Evolutionary conservation across 2,797 vertebrate species (phyloP).

Genomic region (Paratrypauchen microcephalus): DNA sequence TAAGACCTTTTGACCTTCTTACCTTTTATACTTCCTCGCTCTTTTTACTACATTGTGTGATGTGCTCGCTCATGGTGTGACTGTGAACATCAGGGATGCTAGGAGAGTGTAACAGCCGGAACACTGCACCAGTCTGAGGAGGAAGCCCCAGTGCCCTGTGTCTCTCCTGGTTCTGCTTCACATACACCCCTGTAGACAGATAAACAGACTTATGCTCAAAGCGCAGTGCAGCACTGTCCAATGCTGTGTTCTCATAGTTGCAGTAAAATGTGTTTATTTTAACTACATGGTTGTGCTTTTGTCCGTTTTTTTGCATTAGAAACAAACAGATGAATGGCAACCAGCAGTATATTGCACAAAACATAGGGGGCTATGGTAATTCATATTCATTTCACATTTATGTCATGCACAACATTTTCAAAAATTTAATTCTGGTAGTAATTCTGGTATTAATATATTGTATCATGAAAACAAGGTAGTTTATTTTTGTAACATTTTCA

Average conservation of each 20-base stretch:
- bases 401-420: not conserved
- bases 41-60: conserved; percentile 51
- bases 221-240: conserved; percentile 34
- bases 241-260: conserved; percentile 47
- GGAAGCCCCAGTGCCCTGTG: conserved; percentile 32
- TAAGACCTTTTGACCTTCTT: conserved; percentile 47
- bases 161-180: conserved; percentile 47
- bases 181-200: conserved; percentile 42
- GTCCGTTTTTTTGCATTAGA: conserved; percentile 11
- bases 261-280: conserved; percentile 69
- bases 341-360: not conserved
- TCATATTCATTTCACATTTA: not conserved
- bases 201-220: conserved; percentile 38
- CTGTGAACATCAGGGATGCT: conserved; percentile 49
- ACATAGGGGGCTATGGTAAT: not conserved
- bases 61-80: conserved; percentile 42
- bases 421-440: no score
- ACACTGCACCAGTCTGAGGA: conserved; percentile 34
- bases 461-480: not conserved
- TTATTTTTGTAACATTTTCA: not conserved
- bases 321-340: not conserved
- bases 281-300: conserved; percentile 24
- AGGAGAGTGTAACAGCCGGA: conserved; percentile 36
- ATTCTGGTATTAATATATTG: not conserved
- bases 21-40: conserved; percentile 54